Evolutionary conservation across 2,888 invertebrate species (phyloP), one percentile per base, ranked within the genome.

Genomic region (Heliconius sara): DNA sequence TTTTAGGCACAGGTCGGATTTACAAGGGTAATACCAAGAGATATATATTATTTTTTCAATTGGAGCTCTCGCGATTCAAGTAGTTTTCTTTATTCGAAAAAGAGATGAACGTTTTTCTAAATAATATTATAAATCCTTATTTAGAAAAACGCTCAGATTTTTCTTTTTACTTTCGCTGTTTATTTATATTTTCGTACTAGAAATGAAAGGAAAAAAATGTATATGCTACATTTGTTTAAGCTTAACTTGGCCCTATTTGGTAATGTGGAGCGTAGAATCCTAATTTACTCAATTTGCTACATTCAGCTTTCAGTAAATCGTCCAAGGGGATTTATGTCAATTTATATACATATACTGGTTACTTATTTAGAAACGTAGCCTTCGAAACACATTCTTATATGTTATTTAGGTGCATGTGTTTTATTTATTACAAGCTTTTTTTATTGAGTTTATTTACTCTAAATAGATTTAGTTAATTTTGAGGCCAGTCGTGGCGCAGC

Each of bases 1-100:
- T 77, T 80, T 75, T 77, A 71, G 77, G 70, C 75, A 80, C 71
- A 75, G 79, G 47, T 34, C 60, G 67, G 43, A 77, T 81, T 79
- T 75, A 74, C 71, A 77, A 60, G 81, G 77, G 73, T 81, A 75
- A 77, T 74, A 68, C 67, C 77, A 43, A 60, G 66, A 63, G 57
- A 77, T 67, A 76, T n/a, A 22, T 60, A n/a, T 52, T 22, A 73
- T 57, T 52, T 57, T 7, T 34, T 57, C 34, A 39, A 73, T 72
- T 65, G n/a, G 16, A 73, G 7, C 47, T 22, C 63, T 75, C 65
- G 27, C 66, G 65, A 66, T 65, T 65, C 43, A 66, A 75, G 66
- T 27, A 27, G 75, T 27, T 60, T 75, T 39, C 27, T 66, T 75
- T 75, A 47, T 47, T 47, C 1, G 9, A 70, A 13, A 47, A 27